Evolutionary conservation across 2,113 vertebrate species (phyloP).

Genomic region (Chiloscyllium plagiosum): DNA sequence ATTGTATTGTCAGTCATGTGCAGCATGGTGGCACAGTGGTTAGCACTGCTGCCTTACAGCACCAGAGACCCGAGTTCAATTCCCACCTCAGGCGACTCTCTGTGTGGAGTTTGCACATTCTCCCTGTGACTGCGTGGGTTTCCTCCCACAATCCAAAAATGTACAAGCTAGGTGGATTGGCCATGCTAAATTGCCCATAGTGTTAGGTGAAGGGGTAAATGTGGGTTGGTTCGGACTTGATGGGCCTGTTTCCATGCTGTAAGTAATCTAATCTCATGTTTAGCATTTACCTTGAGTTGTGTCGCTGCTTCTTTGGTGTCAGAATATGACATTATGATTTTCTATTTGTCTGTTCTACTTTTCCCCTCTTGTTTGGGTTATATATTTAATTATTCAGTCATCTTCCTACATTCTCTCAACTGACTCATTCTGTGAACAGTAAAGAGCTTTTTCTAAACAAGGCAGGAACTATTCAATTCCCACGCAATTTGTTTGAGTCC

Average conservation of each 20-base stretch:
- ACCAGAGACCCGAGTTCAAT: too few species aligned
- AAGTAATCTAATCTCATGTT: neutral
- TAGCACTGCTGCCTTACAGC: too few species aligned
- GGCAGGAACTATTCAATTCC: neutral
- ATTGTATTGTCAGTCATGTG: neutral
- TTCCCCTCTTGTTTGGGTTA: neutral
- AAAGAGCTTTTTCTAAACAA: neutral
- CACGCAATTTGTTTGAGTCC: neutral
- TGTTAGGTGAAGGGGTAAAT: too few species aligned
- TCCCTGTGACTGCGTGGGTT: too few species aligned
- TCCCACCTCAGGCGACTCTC: too few species aligned
- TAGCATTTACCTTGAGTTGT: neutral
- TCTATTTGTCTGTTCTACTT: neutral
- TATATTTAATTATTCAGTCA: neutral
- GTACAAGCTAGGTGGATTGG: too few species aligned
- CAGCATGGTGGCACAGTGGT: too few species aligned
- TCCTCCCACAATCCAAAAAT: too few species aligned
- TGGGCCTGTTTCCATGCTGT: too few species aligned
- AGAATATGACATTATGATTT: neutral
- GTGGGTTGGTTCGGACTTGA: too few species aligned
- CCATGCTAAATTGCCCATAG: too few species aligned
- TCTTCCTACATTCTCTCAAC: neutral
- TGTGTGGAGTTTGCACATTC: too few species aligned
- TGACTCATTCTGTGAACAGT: neutral
- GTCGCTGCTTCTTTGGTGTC: neutral